A percentile compares a stretch with the other conserved stretches of the same genome.
Evolutionary conservation across 2,888 invertebrate species (phyloP).

Genomic region (Macrosoma leucophasiata): DNA sequence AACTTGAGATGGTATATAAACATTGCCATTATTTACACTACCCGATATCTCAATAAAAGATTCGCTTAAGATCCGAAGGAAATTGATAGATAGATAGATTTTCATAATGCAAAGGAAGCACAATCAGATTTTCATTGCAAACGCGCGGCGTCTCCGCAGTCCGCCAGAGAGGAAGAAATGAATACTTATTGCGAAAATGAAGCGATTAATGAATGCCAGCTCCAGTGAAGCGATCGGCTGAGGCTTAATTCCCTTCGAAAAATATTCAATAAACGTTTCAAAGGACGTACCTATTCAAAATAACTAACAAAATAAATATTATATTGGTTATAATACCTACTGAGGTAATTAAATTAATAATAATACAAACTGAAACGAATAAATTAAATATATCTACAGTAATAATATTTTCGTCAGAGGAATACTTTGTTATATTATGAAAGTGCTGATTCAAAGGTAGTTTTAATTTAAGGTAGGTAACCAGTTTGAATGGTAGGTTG

Average conservation of each 20-base stretch:
- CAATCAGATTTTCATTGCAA: slow-evolving; percentile 69
- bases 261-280: slow-evolving; percentile 65
- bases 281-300: slow-evolving; percentile 29
- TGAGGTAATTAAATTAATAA: too few relatives aligned
- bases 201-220: slow-evolving; percentile 62
- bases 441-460: too few relatives aligned
- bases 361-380: too few relatives aligned
- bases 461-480: too few relatives aligned
- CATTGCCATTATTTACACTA: slow-evolving; percentile 17
- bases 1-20: slow-evolving; percentile 7
- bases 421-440: too few relatives aligned
- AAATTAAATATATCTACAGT: too few relatives aligned
- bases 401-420: too few relatives aligned
- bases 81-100: slow-evolving; percentile 62
- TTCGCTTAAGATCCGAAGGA: slow-evolving; percentile 41
- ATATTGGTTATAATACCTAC: too few relatives aligned
- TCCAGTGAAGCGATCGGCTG: slow-evolving; percentile 50
- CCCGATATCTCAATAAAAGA: slow-evolving; percentile 43
- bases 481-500: too few relatives aligned
- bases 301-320: too few relatives aligned
- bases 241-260: slow-evolving; percentile 64
- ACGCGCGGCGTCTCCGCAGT: slow-evolving; percentile 25
- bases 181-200: slow-evolving; percentile 73
- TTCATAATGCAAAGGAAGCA: slow-evolving; percentile 68
- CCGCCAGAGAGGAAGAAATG: slow-evolving; percentile 47